Percentiles rank a stretch among this genome's conserved stretches.
Conservation (phyloP, 1,140 invertebrate genomes). For the Calliphora vicina region DNA sequence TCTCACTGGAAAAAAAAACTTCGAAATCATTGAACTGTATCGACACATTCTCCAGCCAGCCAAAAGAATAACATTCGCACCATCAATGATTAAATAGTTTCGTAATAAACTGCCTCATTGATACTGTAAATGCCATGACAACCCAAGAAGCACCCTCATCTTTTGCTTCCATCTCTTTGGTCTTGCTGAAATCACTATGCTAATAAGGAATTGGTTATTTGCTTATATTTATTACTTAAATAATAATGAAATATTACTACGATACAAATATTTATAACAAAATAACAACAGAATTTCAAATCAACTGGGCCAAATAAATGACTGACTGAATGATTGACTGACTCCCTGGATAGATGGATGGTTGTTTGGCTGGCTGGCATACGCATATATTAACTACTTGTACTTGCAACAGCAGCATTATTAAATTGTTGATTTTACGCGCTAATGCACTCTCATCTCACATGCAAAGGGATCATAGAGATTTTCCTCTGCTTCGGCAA, state of each 20-base stretch:
- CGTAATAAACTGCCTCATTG: background rate
- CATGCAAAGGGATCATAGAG: background rate
- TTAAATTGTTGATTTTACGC: slow-evolving; percentile 32
- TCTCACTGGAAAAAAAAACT: background rate
- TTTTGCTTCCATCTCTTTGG: background rate
- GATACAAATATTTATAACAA: background rate
- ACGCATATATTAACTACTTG: background rate
- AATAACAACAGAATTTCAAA: too few relatives aligned
- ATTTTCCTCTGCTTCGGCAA: background rate
- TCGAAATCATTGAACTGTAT: slow-evolving; percentile 1
- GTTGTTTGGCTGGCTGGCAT: background rate
- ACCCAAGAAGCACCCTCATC: slow-evolving; percentile 21
- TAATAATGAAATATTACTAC: background rate
- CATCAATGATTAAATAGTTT: background rate
- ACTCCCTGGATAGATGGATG: background rate
- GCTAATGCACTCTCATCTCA: slow-evolving; percentile 19
- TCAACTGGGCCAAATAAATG: background rate
- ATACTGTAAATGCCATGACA: slow-evolving; percentile 2
- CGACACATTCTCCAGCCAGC: background rate
- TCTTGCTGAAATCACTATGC: slow-evolving; percentile 10
- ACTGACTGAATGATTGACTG: background rate
- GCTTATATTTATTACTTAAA: background rate
- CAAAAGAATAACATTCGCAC: slow-evolving; percentile 30
- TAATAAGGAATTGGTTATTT: slow-evolving; percentile 27
- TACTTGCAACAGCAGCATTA: background rate